A percentile compares a stretch with the other conserved stretches of the same genome.
Conservation (phyloP, 2,797 vertebrate species). For the Carcharodon carcharias region DNA sequence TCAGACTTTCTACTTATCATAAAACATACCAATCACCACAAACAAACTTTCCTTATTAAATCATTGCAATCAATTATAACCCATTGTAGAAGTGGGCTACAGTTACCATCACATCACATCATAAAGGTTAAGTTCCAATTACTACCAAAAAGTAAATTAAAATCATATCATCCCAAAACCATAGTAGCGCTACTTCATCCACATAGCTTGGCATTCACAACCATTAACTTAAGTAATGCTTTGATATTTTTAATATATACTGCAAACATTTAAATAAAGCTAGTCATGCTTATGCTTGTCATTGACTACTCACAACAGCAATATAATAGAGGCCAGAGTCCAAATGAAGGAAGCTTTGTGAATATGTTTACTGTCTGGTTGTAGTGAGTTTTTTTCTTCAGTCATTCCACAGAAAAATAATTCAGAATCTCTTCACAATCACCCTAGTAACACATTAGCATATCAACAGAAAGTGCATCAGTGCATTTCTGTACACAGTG, state of each 20-base stretch:
- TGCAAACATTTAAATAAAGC: background rate
- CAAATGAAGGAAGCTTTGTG: background rate
- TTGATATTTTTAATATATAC: background rate
- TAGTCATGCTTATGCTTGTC: background rate
- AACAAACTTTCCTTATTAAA: background rate
- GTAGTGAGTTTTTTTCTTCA: slow-evolving; percentile 22
- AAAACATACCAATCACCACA: background rate
- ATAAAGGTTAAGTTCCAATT: background rate
- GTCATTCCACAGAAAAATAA: slow-evolving; percentile 34
- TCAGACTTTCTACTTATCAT: background rate
- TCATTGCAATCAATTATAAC: background rate
- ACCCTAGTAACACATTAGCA: slow-evolving; percentile 37
- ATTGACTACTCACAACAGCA: slow-evolving; percentile 23
- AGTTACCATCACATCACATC: background rate
- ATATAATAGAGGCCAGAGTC: slow-evolving; percentile 3
- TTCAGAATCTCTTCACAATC: slow-evolving; percentile 30
- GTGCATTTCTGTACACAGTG: slow-evolving; percentile 17
- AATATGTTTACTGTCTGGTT: slow-evolving; percentile 35
- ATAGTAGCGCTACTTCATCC: background rate
- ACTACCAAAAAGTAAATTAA: background rate
- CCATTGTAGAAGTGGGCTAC: background rate
- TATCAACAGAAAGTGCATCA: slow-evolving; percentile 32
- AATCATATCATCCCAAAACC: background rate
- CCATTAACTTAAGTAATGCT: background rate
- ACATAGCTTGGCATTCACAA: background rate